Base-by-base conservation (phyloP, 2,888 invertebrate genomes). In the Apamea crenata region DNA sequence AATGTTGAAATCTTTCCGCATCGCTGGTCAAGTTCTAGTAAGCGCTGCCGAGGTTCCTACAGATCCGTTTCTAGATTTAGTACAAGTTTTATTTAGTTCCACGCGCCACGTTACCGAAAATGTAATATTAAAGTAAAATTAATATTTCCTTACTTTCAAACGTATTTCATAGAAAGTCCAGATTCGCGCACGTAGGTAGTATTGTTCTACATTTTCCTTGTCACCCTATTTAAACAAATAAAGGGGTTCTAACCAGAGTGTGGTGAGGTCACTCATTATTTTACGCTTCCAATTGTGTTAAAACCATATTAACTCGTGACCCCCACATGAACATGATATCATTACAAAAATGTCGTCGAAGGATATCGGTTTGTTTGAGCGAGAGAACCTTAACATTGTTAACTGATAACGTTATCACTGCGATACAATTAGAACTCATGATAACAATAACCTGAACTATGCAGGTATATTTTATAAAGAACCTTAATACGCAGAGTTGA, bases 381-480 rank as follows among this genome's bases (percentile, higher is more conserved):
- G 44, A 61, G 25, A 68, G 56, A 85, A 82, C 89, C 89, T 89
- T 89, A 87, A 88, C 88, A 87, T 87, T 87, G 87, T 84, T 84
- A 67, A 73, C 90, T 88, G 90, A 89, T 89, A 88, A 80, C 84
- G 82, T 82, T 90, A 89, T 87, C 89, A 72, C 68, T 66, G 80
- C 74, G 77, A 61, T 74, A 80, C 81, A 79, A 86, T 87, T 80
- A 81, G 14, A 65, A 53, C 67, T 61, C 61, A 18, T 65, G 85
- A 79, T 87, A 79, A 72, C 65, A 61, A 36, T 71, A 67, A 72
- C 71, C 50, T 77, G 50, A 80, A 63, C 47, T 72, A 36, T 32
- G 53, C 21, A 40, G 4, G n/a, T 77, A 65, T 78, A 56, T 61
- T 61, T 71, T 59, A 36, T 56, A 53, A 47, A 40, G n/a, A 40